Conservation (phyloP, 2,888 invertebrate species). For the Biston betularia region DNA sequence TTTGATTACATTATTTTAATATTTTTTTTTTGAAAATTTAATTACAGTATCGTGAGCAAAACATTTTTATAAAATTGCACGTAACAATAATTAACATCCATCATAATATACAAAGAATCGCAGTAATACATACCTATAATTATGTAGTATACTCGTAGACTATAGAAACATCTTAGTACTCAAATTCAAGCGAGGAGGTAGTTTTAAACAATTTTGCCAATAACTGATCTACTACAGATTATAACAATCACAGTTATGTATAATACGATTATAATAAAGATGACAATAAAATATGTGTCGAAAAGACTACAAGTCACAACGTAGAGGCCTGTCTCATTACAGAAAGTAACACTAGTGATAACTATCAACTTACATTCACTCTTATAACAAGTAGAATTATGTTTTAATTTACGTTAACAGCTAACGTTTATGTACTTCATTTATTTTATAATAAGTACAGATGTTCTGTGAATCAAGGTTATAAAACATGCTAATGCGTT, state of each 20-base stretch:
- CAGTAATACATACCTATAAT: conserved; percentile 22
- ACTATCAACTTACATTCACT: conserved; percentile 72
- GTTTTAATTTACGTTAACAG: conserved; percentile 72
- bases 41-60: conserved; percentile 24
- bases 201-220: conserved; percentile 64
- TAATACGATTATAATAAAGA: conserved; percentile 65
- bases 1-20: conserved; percentile 11
- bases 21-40: conserved; percentile 6
- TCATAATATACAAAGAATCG: conserved; percentile 47
- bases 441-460: conserved; percentile 73
- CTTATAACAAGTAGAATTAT: conserved; percentile 79
- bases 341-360: conserved; percentile 72
- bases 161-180: conserved; percentile 50
- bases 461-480: conserved; percentile 58
- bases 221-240: conserved; percentile 63
- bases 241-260: conserved; percentile 75
- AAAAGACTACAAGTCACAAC: conserved; percentile 82
- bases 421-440: conserved; percentile 78
- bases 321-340: conserved; percentile 70
- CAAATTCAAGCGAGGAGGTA: conserved; percentile 66
- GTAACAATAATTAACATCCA: conserved; percentile 27
- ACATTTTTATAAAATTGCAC: conserved; percentile 28
- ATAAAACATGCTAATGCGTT: conserved; percentile 46
- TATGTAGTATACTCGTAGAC: too few relatives aligned
- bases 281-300: conserved; percentile 73